A percentile compares a stretch with the other conserved stretches of the same genome.
These are phyloP conservation scores for Anguilla marmorata DNA, from an alignment of 2,797 vertebrate species.

Conservation along the genomic window DNA sequence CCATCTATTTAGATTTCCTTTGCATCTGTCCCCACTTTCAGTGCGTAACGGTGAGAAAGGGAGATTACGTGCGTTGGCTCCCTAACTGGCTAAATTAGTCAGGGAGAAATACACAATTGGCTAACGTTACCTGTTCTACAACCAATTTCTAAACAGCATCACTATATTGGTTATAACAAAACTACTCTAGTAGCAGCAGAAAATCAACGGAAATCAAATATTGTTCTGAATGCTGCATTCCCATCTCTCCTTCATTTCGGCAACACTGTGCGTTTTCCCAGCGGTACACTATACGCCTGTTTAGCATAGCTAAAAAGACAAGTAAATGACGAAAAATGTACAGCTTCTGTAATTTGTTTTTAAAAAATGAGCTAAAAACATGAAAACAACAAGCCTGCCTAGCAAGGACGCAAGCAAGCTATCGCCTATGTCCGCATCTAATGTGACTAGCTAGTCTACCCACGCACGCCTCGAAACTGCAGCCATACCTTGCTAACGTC, in stretches of 20 bases:
- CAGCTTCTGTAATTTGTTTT: neutral
- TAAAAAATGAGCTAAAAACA: neutral
- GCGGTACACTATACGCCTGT: neutral
- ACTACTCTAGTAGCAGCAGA: slow-evolving; percentile 34
- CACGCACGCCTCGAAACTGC: slow-evolving; percentile 26
- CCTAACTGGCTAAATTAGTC: neutral
- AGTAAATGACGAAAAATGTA: neutral
- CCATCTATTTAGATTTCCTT: neutral
- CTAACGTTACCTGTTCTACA: neutral
- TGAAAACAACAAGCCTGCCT: neutral
- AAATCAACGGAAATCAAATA: slow-evolving; percentile 50
- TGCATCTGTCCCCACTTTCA: neutral
- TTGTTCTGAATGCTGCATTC: slow-evolving; percentile 58
- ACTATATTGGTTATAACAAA: neutral
- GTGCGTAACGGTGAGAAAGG: neutral
- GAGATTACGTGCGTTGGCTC: neutral
- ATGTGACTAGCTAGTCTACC: slow-evolving; percentile 30
- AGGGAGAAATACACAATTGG: slow-evolving; percentile 1
- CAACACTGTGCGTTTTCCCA: slow-evolving; percentile 53
- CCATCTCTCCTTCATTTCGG: slow-evolving; percentile 64
- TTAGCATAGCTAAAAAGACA: neutral
- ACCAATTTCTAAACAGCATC: neutral
- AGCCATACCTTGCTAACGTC: slow-evolving; percentile 1
- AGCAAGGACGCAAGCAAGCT: slow-evolving; percentile 28
- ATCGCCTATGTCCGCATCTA: slow-evolving; percentile 43